These are phyloP conservation scores for Taxidea taxus DNA, from an alignment of 2,113 vertebrate species.

Conservation along the genomic window DNA sequence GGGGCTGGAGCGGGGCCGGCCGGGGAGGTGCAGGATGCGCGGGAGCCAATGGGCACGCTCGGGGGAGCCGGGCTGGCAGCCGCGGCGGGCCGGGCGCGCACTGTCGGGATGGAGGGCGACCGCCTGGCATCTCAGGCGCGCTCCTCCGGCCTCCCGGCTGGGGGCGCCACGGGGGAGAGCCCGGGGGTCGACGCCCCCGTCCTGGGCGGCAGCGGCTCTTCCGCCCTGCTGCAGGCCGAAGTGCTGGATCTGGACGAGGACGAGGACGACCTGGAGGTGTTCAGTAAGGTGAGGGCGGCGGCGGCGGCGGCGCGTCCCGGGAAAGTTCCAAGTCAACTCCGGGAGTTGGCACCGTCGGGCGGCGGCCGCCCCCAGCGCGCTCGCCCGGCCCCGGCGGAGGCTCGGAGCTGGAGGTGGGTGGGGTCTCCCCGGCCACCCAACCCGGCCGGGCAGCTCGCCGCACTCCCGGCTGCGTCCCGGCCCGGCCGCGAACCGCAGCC, in stretches of 20 bases:
- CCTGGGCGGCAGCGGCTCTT: neutral
- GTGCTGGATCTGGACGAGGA: conserved; percentile 83
- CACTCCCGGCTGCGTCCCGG: neutral
- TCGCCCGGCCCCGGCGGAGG: neutral
- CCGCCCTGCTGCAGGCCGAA: conserved; percentile 52
- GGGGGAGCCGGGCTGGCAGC: conserved; percentile 41
- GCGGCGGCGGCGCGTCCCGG: conserved; percentile 6
- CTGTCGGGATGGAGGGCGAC: conserved; percentile 76
- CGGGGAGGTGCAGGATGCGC: conserved; percentile 52
- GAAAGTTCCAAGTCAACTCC: conserved; percentile 55
- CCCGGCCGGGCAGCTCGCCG: neutral
- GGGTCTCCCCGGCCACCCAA: neutral
- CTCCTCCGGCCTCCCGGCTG: conserved; percentile 42
- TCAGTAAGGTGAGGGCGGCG: conserved; percentile 83
- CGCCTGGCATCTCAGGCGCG: neutral
- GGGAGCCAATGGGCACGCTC: conserved; percentile 54
- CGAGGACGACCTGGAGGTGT: conserved; percentile 87
- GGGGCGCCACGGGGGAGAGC: neutral
- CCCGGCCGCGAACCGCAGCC: neutral
- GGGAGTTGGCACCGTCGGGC: neutral
- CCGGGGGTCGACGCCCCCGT: neutral
- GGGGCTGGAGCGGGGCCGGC: conserved; percentile 59
- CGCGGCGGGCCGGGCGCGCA: conserved; percentile 33
- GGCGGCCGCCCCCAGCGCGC: neutral
- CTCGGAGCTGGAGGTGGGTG: neutral